A percentile compares a stretch with the other conserved stretches of the same genome.
Evolutionary conservation across 2,797 vertebrate species (phyloP).

Genomic region (Falco concolor): DNA sequence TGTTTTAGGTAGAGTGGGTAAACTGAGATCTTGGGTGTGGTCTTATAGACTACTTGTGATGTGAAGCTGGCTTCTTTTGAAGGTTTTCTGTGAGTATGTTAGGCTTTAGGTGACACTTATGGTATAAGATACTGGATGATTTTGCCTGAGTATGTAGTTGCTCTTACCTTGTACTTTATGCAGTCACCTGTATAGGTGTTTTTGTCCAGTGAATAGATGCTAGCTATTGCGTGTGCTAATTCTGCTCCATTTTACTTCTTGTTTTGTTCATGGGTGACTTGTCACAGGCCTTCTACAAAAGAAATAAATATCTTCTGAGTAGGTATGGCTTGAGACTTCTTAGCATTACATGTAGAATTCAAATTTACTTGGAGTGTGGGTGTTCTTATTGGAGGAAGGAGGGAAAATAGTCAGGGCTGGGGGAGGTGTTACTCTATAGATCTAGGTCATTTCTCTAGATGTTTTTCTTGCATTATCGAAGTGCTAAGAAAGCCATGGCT

Average conservation of each 20-base stretch:
- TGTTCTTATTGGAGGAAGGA: background rate
- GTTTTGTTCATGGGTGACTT: background rate
- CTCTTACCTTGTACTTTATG: background rate
- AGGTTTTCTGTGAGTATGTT: background rate
- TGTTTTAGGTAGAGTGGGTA: background rate
- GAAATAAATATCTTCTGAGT: background rate
- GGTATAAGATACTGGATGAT: rapidly evolving
- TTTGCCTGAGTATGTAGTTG: background rate
- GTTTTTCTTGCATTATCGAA: background rate
- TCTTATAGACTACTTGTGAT: rapidly evolving
- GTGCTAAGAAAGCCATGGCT: background rate
- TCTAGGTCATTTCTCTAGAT: background rate
- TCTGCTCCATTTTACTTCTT: background rate
- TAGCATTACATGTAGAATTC: rapidly evolving
- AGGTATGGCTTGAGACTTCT: rapidly evolving
- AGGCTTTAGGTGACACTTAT: rapidly evolving
- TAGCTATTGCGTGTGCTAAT: rapidly evolving
- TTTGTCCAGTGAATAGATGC: background rate
- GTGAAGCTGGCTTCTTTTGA: background rate
- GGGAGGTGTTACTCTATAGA: background rate
- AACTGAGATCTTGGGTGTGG: rapidly evolving
- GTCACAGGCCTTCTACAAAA: background rate
- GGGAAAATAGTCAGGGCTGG: background rate
- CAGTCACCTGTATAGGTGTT: background rate
- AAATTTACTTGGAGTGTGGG: background rate